Evolutionary conservation across 2,888 invertebrate genomes (phyloP), one percentile per base, ranked within the genome.

Genomic region (Mermis nigrescens): DNA sequence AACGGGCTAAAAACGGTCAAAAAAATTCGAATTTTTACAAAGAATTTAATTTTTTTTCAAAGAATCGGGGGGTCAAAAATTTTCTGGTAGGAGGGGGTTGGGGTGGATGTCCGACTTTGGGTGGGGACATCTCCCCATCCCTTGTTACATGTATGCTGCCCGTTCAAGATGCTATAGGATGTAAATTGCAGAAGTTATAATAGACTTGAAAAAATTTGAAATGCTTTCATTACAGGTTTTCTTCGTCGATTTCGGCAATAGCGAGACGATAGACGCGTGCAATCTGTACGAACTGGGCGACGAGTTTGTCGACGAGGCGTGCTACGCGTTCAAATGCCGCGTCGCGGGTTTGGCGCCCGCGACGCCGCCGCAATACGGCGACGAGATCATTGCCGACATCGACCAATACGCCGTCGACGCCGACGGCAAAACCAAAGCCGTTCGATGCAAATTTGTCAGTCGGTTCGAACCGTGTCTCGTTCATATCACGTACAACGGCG

Each of bases 191-290:
- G 51, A 12, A n/a, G 22, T 51, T n/a, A 51, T 7, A 51, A n/a
- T 26, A 4, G 22, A 15, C 4, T 4, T 4, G 12, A 26, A 4
- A 22, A 26, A 51, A n/a, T 7, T 22, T 22, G n/a, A 45, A n/a
- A n/a, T 12, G 12, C 45, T n/a, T 45, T 45, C 45, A 15, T 12
- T 4, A 4, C 4, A 7, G 19, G 54, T 54, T 7, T 54, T 7
- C 28, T 54, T 54, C 27, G 54, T 54, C 12, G 54, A 54, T 27
- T 54, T 27, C 28, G 54, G 54, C 7, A 54, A 54, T 27, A 7
- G 4, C 28, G 27, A 54, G n/a, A 24, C 26, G 7, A n/a, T 54
- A 24, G 3, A 3, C n/a, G 26, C n/a, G 7, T 7, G 7, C 27
- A n/a, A 54, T 7, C 12, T 54, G 26, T 27, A 7, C 7, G 26